Evolutionary conservation across 2,113 vertebrate genomes (phyloP).

Genomic region (Erpornis zantholeuca): DNA sequence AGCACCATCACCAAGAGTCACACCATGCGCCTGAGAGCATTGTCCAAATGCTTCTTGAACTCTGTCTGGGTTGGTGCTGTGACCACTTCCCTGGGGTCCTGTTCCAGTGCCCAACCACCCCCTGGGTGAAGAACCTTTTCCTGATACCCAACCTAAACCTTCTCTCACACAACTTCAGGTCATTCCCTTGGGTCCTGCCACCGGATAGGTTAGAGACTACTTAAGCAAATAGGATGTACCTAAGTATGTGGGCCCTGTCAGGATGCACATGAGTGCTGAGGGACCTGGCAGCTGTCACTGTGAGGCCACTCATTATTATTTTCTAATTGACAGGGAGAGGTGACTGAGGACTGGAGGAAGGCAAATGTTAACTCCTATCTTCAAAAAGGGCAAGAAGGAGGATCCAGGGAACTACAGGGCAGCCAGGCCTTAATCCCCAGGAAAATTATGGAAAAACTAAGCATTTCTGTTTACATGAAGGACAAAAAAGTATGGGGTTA

Average conservation of each 20-base stretch:
- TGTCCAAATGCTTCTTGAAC: neutral
- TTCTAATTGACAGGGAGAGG: neutral
- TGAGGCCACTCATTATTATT: neutral
- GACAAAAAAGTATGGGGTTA: neutral
- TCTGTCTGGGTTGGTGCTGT: neutral
- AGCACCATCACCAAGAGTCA: neutral
- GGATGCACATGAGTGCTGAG: neutral
- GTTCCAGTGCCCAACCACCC: neutral
- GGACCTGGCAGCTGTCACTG: neutral
- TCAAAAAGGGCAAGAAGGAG: neutral
- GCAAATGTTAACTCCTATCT: neutral
- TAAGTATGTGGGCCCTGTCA: neutral
- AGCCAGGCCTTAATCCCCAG: neutral
- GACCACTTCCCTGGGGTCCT: neutral
- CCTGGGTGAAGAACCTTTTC: neutral
- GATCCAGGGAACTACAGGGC: neutral
- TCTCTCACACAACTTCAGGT: neutral
- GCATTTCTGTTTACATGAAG: fast-evolving
- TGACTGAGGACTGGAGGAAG: neutral
- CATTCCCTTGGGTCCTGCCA: neutral
- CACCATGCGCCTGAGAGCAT: neutral
- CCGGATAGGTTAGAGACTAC: neutral
- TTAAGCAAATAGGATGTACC: fast-evolving
- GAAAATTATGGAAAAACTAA: neutral
- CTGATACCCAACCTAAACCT: neutral